phyloP scores from a whole-genome alignment of 2,888 invertebrate genomes.

The Muscina levida region DNA sequence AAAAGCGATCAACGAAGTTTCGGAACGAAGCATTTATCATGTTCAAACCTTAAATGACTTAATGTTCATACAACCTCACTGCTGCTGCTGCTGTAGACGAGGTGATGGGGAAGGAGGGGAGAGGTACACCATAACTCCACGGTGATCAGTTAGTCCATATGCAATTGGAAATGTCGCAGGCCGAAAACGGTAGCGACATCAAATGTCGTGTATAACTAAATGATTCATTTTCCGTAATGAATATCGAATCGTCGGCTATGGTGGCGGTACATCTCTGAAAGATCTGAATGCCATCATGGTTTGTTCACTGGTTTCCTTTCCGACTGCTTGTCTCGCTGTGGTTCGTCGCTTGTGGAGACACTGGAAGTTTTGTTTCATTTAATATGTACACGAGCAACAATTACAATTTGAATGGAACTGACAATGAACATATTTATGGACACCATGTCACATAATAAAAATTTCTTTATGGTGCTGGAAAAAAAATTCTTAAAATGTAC shows the following conservation, averaged over 20 bases:
- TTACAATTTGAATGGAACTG: slow-evolving; percentile 39
- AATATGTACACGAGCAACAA: not conserved
- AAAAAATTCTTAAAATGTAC: slow-evolving; percentile 54
- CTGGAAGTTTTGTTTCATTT: not conserved
- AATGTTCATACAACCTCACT: slow-evolving; percentile 53
- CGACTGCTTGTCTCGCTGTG: not conserved
- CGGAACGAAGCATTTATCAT: slow-evolving; percentile 62
- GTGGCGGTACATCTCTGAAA: slow-evolving; percentile 49
- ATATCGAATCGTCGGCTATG: slow-evolving; percentile 37
- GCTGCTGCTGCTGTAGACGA: slow-evolving; percentile 7
- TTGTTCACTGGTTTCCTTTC: not conserved
- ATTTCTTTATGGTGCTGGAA: too few species aligned
- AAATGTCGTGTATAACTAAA: slow-evolving; percentile 63
- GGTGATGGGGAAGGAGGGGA: not conserved
- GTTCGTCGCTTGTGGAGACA: not conserved
- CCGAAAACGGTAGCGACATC: slow-evolving; percentile 62
- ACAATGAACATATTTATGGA: slow-evolving; percentile 70
- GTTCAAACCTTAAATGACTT: slow-evolving; percentile 64
- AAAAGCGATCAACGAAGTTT: slow-evolving; percentile 62
- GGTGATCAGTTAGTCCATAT: not conserved
- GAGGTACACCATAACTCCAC: not conserved
- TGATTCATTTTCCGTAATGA: slow-evolving; percentile 52
- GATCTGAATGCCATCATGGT: slow-evolving; percentile 47
- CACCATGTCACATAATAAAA: slow-evolving; percentile 73
- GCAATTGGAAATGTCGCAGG: slow-evolving; percentile 18